Conservation (phyloP, 2,113 vertebrate species). For the Syngnathoides biaculeatus region DNA sequence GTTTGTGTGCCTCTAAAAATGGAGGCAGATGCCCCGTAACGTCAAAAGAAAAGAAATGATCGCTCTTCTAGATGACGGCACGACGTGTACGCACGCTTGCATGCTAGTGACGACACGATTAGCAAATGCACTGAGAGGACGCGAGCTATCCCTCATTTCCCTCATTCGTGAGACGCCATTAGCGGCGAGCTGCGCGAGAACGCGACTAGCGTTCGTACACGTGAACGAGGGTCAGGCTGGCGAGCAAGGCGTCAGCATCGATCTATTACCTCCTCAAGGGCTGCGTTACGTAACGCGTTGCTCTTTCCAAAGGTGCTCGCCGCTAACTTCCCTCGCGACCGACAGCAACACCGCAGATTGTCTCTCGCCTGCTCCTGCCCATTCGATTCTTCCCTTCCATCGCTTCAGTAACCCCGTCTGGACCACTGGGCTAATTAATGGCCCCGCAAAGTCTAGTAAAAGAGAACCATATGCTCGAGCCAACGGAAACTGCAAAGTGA, state of each 20-base stretch:
- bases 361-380: conserved; percentile 11
- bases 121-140: no score
- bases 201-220: conserved; percentile 49
- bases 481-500: conserved; percentile 42
- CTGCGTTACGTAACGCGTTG: conserved; percentile 49
- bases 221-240: not conserved
- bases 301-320: conserved; percentile 21
- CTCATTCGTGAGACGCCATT: conserved; percentile 68
- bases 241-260: conserved; percentile 32
- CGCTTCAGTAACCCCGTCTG: conserved; percentile 56
- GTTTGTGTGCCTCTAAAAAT: no score
- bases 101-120: no score
- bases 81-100: no score
- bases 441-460: conserved; percentile 40
- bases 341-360: conserved; percentile 2
- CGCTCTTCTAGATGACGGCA: no score
- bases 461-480: conserved; percentile 50
- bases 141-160: conserved; percentile 12
- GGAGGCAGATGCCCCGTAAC: no score
- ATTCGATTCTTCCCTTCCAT: conserved; percentile 17
- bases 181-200: conserved; percentile 55
- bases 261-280: conserved; percentile 55
- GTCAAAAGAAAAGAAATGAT: no score
- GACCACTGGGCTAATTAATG: conserved; percentile 58
- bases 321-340: conserved; percentile 15